phyloP scores from a whole-genome alignment of 2,113 vertebrate genomes.

The Abramis brama region DNA sequence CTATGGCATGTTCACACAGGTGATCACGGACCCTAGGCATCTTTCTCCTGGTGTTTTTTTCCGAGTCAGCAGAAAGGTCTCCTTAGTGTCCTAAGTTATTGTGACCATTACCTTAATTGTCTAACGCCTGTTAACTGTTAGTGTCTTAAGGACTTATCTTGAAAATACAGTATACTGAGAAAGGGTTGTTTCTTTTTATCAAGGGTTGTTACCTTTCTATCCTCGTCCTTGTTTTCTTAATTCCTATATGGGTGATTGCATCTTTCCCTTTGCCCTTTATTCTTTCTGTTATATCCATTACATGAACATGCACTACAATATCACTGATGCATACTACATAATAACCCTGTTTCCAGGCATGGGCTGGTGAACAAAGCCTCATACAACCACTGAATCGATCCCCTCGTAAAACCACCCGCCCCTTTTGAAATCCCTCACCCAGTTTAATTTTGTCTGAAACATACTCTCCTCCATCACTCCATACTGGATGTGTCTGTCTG shows the following conservation, averaged over 20 bases:
- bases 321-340: neutral
- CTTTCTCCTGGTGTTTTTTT: no score
- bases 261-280: neutral
- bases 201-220: neutral
- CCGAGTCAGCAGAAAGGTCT: no score
- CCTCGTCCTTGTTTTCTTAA: neutral
- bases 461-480: neutral
- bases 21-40: no score
- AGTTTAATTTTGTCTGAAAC: constrained; percentile 17
- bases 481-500: neutral
- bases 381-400: neutral
- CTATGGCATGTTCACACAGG: no score
- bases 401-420: neutral
- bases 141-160: no score
- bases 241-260: neutral
- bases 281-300: neutral
- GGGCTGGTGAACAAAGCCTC: neutral
- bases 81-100: no score
- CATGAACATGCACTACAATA: neutral
- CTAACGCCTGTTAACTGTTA: no score
- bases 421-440: constrained; percentile 12
- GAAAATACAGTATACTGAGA: no score
- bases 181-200: no score
- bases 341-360: constrained; percentile 9
- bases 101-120: no score